Base-by-base conservation (phyloP, 30 jellyfish, hydroid and myxozoan species). In the Aurelia sp. region DNA sequence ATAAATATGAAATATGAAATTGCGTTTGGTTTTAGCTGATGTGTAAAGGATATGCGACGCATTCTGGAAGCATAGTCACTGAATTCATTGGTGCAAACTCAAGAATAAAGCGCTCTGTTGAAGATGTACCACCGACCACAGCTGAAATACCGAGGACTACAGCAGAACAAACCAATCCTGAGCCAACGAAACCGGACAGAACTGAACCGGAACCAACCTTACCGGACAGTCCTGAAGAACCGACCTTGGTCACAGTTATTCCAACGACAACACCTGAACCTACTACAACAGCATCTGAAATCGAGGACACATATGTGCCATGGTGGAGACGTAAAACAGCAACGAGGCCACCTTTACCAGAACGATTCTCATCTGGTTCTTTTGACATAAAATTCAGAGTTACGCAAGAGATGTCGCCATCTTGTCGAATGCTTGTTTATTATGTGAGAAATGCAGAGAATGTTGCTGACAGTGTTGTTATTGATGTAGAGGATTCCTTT, bases 271-370 rank as follows among this genome's bases (percentile, higher is more conserved):
- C 55, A 13, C 72, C 73, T 6, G 76, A 48, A 30, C 48, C 81
- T 15, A 27, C 92, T 48, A 16, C 9, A 3, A 35, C 74, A 22
- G n/a, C 81, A 11, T 77, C 94, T 16, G 20, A 48, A 22, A 35
- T 71, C 37, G 76, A 86, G 10, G 52, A 17, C 17, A 33, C 19
- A 6, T 20, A 10, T 60, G 30, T 17, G 23, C 62, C 44, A 41
- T 51, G 68, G 71, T 55, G 55, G 60, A 9, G 3, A 6, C 16
- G 61, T 3, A 52, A 35, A 52, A 87, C 91, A 18, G 88, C 63
- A 16, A 91, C 98, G n/a, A 66, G 98, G 53, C 96, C 96, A 40
- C 96, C 98, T 3, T 23, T 91, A 40, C 98, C 98, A 37, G 35
- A 61, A 16, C n/a, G n/a, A 13, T 81, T 78, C 51, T 64, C 94